These are phyloP conservation scores for Bucco capensis DNA, from an alignment of 2,113 vertebrate genomes.

Conservation along the genomic window DNA sequence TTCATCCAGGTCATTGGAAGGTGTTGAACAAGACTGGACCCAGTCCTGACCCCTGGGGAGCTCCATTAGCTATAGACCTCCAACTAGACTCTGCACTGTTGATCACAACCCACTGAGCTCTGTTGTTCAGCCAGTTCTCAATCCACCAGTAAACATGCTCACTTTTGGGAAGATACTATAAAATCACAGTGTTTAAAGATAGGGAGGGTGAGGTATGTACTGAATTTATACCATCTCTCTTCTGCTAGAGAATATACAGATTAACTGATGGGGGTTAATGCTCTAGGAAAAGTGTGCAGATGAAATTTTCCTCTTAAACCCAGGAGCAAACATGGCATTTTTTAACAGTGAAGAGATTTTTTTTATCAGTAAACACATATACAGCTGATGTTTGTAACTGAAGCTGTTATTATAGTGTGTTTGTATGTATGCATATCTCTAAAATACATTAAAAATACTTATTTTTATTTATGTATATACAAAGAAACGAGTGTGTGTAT, in stretches of 20 bases:
- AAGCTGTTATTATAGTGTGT: background rate
- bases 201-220: background rate
- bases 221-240: background rate
- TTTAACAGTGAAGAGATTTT: no score
- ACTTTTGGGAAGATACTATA: accelerated
- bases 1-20: no score
- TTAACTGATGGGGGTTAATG: background rate
- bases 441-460: background rate
- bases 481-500: background rate
- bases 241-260: background rate
- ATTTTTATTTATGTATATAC: background rate
- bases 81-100: no score
- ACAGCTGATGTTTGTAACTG: background rate
- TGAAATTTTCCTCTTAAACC: background rate
- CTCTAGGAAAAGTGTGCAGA: background rate
- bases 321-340: background rate
- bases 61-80: no score
- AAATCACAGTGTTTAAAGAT: background rate
- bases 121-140: no score
- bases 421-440: background rate
- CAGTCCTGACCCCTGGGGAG: no score
- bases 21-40: no score
- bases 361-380: no score
- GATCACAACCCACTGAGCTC: no score
- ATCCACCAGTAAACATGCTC: background rate